These are phyloP conservation scores for Apamea crenata DNA, from an alignment of 2,888 invertebrate species.

Conservation along the genomic window DNA sequence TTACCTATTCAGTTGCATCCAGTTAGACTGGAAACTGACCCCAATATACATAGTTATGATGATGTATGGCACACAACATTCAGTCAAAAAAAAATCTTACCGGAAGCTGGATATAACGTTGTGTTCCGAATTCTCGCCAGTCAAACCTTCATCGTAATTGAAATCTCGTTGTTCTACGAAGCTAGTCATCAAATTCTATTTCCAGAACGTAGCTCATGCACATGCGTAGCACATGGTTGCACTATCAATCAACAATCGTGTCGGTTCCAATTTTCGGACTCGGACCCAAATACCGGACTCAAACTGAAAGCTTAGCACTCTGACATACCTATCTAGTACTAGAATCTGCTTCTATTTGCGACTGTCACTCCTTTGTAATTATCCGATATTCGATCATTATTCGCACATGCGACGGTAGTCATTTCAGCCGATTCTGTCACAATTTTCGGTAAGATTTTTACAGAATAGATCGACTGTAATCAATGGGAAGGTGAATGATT, in stretches of 20 bases:
- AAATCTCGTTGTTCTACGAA: constrained; percentile 18
- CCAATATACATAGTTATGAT: no score
- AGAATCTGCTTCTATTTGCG: background rate
- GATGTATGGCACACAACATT: background rate
- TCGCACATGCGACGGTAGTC: background rate
- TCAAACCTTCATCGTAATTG: constrained; percentile 12
- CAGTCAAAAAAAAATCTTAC: background rate
- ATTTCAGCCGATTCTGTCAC: no score
- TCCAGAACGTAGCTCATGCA: background rate
- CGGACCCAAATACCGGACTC: constrained; percentile 5
- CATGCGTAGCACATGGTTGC: constrained; percentile 17
- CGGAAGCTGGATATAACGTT: background rate
- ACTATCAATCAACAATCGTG: constrained; percentile 27
- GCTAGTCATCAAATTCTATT: constrained; percentile 17
- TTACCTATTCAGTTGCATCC: no score
- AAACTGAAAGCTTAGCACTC: background rate
- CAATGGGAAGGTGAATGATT: no score
- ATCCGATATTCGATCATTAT: background rate
- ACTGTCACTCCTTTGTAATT: background rate
- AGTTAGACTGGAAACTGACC: no score
- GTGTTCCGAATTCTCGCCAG: background rate
- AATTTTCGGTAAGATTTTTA: no score
- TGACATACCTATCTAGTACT: background rate
- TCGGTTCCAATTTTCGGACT: background rate
- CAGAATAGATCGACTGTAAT: no score